These are phyloP conservation scores for Pachycephala philippinensis DNA, from an alignment of 2,113 vertebrate genomes.

Conservation along the genomic window DNA sequence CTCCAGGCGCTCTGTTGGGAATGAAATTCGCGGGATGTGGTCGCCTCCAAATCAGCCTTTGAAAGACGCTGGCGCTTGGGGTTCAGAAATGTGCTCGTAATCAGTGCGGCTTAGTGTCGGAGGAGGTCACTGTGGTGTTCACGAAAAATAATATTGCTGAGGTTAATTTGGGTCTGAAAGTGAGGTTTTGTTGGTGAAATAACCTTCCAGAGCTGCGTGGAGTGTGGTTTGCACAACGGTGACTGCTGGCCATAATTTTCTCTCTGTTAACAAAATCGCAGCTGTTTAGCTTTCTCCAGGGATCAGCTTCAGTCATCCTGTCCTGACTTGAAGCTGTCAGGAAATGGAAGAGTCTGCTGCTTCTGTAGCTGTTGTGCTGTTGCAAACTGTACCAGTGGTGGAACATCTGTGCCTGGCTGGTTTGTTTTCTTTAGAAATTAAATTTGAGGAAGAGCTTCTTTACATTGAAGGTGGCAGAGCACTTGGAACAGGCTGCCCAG, in stretches of 20 bases:
- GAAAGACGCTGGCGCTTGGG: fast-evolving
- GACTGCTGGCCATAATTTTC: fast-evolving
- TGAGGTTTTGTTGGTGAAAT: not conserved
- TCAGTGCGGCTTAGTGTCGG: fast-evolving
- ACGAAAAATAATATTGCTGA: not conserved
- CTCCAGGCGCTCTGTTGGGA: fast-evolving
- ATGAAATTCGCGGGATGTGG: fast-evolving
- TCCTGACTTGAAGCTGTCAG: not conserved
- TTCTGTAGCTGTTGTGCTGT: not conserved
- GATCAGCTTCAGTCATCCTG: not conserved
- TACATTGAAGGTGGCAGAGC: not conserved
- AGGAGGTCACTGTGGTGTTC: fast-evolving
- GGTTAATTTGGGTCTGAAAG: not conserved
- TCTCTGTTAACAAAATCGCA: not conserved
- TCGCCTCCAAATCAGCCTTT: fast-evolving
- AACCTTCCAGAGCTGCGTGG: too few species aligned
- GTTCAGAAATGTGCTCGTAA: fast-evolving
- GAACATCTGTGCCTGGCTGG: not conserved
- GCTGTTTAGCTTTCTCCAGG: not conserved
- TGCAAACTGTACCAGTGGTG: not conserved
- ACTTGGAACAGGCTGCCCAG: not conserved
- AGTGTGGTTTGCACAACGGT: too few species aligned
- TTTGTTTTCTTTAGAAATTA: not conserved
- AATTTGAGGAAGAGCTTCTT: not conserved
- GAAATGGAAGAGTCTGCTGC: not conserved